phyloP scores from a whole-genome alignment of 53 echinoderm and acorn worm genomes.

The Glandiceps talaboti region DNA sequence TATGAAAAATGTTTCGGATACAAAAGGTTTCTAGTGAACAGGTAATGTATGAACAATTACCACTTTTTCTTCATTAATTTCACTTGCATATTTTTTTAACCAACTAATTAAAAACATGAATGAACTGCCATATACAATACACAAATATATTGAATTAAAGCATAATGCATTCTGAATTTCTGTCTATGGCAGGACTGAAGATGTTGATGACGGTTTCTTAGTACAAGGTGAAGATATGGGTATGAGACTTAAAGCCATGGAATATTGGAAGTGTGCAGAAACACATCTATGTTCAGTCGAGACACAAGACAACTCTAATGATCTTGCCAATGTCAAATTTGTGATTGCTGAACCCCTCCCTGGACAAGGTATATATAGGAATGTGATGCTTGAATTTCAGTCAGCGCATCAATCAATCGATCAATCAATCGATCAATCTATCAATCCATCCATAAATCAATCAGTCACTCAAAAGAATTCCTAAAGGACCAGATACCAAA shows the following conservation, averaged over 20 bases:
- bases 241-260: conserved; percentile 83
- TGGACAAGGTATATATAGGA: conserved; percentile 53
- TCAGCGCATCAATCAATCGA: too few relatives aligned
- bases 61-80: background rate
- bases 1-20: conserved; percentile 86
- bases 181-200: conserved; percentile 49
- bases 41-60: too few relatives aligned
- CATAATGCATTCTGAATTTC: too few relatives aligned
- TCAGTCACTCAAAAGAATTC: too few relatives aligned
- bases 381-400: too few relatives aligned
- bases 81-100: background rate
- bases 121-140: background rate
- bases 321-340: conserved; percentile 44
- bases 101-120: background rate
- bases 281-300: conserved; percentile 21
- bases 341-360: conserved; percentile 84
- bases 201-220: conserved; percentile 69
- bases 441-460: too few relatives aligned
- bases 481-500: too few relatives aligned
- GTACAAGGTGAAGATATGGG: conserved; percentile 66
- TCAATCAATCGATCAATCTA: too few relatives aligned
- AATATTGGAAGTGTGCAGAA: conserved; percentile 91
- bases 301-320: background rate
- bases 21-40: conserved; percentile 63
- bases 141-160: too few relatives aligned